A percentile compares a stretch with the other conserved stretches of the same genome.
Evolutionary conservation across 2,113 vertebrate species (phyloP).

Genomic region (Melanerpes aurifrons): DNA sequence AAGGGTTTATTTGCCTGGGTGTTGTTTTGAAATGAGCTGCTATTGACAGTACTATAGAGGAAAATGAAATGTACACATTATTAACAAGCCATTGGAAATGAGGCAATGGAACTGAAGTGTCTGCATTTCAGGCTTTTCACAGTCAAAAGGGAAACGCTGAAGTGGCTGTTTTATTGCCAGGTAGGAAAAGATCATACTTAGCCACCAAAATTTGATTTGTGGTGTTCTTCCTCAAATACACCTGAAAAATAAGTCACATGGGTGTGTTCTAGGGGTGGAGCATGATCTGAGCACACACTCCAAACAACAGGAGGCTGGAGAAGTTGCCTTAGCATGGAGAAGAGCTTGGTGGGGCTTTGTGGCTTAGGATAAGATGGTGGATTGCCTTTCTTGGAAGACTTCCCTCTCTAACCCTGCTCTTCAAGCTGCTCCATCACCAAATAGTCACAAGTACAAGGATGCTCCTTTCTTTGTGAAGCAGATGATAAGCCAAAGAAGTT

Average conservation of each 20-base stretch:
- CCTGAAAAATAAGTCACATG: not conserved
- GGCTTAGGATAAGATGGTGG: not conserved
- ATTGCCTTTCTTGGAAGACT: not conserved
- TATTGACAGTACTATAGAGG: not conserved
- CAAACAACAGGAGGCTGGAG: not conserved
- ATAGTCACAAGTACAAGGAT: rapidly evolving
- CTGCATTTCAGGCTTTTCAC: not conserved
- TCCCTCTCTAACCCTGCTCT: not conserved
- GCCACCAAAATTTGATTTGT: not conserved
- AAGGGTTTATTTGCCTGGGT: not conserved
- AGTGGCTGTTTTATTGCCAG: not conserved
- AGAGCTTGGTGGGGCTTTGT: not conserved
- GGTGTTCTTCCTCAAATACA: not conserved
- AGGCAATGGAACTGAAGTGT: not conserved
- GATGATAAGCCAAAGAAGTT: not conserved
- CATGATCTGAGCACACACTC: not conserved
- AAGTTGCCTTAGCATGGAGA: not conserved
- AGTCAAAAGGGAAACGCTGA: not conserved
- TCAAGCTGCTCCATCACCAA: not conserved
- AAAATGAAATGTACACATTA: not conserved
- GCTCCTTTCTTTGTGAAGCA: not conserved
- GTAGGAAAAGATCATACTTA: not conserved
- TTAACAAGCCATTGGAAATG: not conserved
- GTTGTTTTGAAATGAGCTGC: not conserved
- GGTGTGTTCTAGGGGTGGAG: not conserved